Base-by-base conservation (phyloP, 2,797 vertebrate species). In the Protonibea diacanthus region DNA sequence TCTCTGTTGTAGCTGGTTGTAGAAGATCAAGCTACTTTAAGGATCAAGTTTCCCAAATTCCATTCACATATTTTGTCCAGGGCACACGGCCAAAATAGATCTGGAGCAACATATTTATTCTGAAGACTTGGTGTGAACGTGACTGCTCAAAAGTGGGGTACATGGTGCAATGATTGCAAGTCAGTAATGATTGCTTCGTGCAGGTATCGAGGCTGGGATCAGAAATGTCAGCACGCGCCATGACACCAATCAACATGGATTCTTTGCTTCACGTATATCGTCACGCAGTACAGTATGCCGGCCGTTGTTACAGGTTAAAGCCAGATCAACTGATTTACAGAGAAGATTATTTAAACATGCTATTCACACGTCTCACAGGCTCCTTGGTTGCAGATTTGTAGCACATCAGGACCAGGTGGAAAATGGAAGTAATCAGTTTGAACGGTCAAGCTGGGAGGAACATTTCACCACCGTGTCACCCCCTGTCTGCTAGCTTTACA, bases 51-150 rank as follows among this genome's bases (percentile, higher is more conserved):
- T 82, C 59, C 27, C 9, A 52, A 74, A 74, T 81, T 80, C 42
- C 62, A 61, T 33, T 12, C 23, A 60, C 44, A 62, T 45, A 61
- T 63, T 80, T 71, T 76, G 38, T 73, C 14, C 59, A 48, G 58
- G 23, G 33, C 48, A 77, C 53, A 62, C 23, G 61, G 48, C 44
- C 53, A 76, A 68, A 88, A 71, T 44, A 82, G 76, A 83, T 68
- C 23, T 21, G 51, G 18, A 59, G 73, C 20, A 69, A 21, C 63
- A 58, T 25, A 45, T 64, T 75, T 67, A 23, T 61, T 56, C 62
- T 63, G 3, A 68, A 76, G 49, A 67, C 40, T 62, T 61, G 33
- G 42, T 63, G 63, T 72, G 25, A 75, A 63, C 47, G 53, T 66
- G 13, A 51, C 20, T 48, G 48, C 33, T 56, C 51, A 8, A 63